Conservation (phyloP, 35 echinoderm and acorn worm genomes). For the Diadema setosum region DNA sequence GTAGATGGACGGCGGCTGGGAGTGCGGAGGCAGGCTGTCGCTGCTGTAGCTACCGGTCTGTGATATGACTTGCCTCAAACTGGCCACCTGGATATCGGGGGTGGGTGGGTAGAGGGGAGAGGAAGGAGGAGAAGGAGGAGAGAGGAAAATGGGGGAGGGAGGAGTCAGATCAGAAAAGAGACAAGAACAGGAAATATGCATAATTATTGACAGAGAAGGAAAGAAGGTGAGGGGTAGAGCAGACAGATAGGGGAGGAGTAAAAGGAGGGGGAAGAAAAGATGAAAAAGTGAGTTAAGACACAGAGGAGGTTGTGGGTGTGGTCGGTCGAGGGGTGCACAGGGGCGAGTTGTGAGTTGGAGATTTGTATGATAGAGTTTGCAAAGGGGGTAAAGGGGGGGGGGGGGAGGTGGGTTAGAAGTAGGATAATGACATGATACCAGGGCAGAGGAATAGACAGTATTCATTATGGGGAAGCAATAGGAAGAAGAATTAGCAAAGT, state of each 20-base stretch:
- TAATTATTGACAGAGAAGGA: neutral
- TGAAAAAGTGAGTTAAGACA: neutral
- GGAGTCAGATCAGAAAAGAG: neutral
- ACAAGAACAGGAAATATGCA: neutral
- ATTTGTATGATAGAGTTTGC: too few relatives aligned
- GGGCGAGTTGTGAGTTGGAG: too few relatives aligned
- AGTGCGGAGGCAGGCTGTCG: slow-evolving; percentile 55
- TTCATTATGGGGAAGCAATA: too few relatives aligned
- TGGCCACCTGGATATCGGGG: slow-evolving; percentile 64
- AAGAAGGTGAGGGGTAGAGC: neutral
- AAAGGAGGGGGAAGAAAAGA: neutral
- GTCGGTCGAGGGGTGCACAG: too few relatives aligned
- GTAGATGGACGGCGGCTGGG: slow-evolving; percentile 85
- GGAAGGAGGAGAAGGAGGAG: neutral
- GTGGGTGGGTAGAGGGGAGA: neutral
- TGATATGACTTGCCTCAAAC: slow-evolving; percentile 94
- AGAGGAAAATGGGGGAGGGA: neutral
- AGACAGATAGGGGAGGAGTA: neutral
- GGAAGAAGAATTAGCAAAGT: too few relatives aligned
- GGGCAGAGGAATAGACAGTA: too few relatives aligned
- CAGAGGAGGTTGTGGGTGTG: too few relatives aligned
- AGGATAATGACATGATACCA: too few relatives aligned
- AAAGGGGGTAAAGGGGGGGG: too few relatives aligned
- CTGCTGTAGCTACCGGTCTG: slow-evolving; percentile 83
- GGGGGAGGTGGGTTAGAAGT: too few relatives aligned